Percentiles rank a stretch among this genome's conserved stretches.
Conservation (phyloP, 2,797 vertebrate species). For the Myotis planiceps region DNA sequence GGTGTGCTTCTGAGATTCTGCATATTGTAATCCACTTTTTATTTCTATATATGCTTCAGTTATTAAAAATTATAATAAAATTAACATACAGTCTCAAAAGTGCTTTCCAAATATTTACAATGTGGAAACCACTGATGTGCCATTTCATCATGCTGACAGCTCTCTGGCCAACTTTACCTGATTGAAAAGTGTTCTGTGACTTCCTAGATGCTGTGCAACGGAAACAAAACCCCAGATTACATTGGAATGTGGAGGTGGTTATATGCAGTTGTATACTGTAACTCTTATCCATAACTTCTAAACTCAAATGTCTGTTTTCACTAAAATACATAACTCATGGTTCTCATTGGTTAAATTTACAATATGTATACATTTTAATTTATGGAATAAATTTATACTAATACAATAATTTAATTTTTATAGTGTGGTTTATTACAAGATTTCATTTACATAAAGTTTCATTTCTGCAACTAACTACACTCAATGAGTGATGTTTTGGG, state of each 20-base stretch:
- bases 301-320: neutral
- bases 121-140: neutral
- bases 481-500: neutral
- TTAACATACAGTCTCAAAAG: neutral
- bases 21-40: conserved; percentile 28
- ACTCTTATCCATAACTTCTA: neutral
- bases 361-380: neutral
- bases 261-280: neutral
- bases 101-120: neutral
- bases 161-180: neutral
- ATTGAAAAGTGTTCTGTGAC: neutral
- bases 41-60: conserved; percentile 1
- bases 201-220: neutral
- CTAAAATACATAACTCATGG: neutral
- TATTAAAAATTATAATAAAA: conserved; percentile 48
- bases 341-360: neutral
- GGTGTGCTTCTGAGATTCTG: conserved; percentile 39
- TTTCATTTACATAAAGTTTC: neutral
- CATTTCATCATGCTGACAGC: neutral
- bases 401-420: neutral
- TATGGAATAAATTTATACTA: neutral
- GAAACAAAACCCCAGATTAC: neutral
- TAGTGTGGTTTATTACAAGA: neutral
- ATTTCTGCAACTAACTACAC: neutral
- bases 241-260: neutral